A percentile compares a stretch with the other conserved stretches of the same genome.
Evolutionary conservation across 2,113 vertebrate genomes (phyloP).

Genomic region (Mus spicilegus): DNA sequence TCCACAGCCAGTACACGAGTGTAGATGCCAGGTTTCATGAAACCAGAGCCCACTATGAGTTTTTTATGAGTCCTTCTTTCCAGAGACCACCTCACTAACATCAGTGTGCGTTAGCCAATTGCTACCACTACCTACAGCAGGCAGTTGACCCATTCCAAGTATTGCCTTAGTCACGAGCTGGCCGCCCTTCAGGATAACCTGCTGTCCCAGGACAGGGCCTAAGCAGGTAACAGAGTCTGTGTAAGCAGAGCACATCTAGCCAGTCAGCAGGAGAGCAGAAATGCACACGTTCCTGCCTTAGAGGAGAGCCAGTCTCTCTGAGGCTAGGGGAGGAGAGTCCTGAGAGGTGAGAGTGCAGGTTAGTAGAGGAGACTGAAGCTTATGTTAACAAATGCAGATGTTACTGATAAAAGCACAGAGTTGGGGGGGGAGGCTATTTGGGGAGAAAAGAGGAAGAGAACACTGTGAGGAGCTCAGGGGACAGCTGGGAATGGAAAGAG

Average conservation of each 20-base stretch:
- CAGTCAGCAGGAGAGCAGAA: neutral
- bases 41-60: neutral
- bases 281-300: neutral
- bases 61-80: conserved; percentile 31
- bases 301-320: neutral
- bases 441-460: neutral
- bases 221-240: neutral
- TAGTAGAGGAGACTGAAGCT: neutral
- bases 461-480: neutral
- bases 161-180: neutral
- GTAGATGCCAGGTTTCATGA: neutral
- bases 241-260: neutral
- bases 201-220: neutral
- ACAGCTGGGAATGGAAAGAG: neutral
- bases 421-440: fast-evolving
- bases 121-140: neutral
- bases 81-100: neutral
- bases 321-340: neutral
- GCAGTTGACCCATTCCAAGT: no score
- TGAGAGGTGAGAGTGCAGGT: neutral
- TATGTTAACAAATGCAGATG: neutral
- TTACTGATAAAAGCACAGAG: neutral
- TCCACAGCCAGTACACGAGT: neutral
- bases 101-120: neutral
- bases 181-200: neutral